Evolutionary conservation across 2,113 vertebrate species (phyloP).

Genomic region (Piprites chloris): DNA sequence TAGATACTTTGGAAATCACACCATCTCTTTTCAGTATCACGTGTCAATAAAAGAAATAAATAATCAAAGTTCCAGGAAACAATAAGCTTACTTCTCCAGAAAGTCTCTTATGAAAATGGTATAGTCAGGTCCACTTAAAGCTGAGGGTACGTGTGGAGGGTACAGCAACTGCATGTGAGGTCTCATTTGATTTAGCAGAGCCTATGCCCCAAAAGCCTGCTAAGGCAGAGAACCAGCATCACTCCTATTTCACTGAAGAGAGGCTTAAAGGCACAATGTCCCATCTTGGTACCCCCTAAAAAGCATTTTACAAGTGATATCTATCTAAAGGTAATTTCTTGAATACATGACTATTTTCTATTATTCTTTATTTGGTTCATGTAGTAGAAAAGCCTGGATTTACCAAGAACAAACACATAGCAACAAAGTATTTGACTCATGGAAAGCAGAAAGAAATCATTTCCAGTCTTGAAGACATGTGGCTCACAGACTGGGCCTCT

Average conservation of each 20-base stretch:
- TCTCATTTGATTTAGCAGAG: background rate
- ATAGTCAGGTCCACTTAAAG: background rate
- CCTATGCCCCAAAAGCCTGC: background rate
- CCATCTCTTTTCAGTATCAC: background rate
- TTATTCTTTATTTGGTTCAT: background rate
- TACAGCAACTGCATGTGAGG: background rate
- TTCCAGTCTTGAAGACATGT: background rate
- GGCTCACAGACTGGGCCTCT: background rate
- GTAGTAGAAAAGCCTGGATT: background rate
- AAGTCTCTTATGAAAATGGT: background rate
- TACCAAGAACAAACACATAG: background rate
- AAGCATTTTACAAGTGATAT: background rate
- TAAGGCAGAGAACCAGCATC: conserved; percentile 1
- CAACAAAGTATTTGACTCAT: background rate
- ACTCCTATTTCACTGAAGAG: background rate
- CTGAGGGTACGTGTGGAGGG: background rate
- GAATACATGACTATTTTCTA: background rate
- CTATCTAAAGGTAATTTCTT: background rate
- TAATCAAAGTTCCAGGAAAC: background rate
- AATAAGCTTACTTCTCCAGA: background rate
- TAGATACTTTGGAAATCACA: background rate
- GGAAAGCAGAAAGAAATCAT: background rate
- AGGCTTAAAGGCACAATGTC: background rate
- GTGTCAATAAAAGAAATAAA: background rate
- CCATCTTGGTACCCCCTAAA: background rate